phyloP scores from a whole-genome alignment of 37 sponge, comb jelly and placozoan species.

The Crambe crambe region DNA sequence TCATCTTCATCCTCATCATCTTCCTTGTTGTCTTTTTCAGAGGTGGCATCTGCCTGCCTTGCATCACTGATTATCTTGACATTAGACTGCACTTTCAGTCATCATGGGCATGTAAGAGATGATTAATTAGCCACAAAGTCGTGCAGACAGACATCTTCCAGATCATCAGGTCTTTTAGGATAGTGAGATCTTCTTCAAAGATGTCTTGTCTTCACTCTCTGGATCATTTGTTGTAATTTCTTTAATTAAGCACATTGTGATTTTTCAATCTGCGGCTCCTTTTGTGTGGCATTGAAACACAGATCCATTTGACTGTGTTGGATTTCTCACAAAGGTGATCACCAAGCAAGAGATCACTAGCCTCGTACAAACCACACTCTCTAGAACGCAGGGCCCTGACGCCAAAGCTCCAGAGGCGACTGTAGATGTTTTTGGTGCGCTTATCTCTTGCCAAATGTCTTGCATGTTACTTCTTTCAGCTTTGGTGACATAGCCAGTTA shows the following conservation, averaged over 20 bases:
- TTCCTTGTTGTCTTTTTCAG: too few relatives aligned
- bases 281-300: too few relatives aligned
- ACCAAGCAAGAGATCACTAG: too few relatives aligned
- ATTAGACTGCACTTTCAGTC: constrained; percentile 9
- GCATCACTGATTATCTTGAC: not conserved
- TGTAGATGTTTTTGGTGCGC: too few relatives aligned
- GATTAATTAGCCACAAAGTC: constrained; percentile 13
- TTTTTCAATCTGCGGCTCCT: too few relatives aligned
- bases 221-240: constrained; percentile 42
- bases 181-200: constrained; percentile 31
- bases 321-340: too few relatives aligned
- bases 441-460: constrained; percentile 47
- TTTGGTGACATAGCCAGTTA: too few relatives aligned
- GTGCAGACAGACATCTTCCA: constrained; percentile 48
- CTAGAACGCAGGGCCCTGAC: constrained; percentile 17
- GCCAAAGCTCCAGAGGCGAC: constrained; percentile 52
- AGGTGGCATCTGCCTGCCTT: constrained; percentile 21
- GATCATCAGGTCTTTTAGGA: constrained; percentile 31
- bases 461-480: too few relatives aligned
- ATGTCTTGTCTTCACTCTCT: constrained; percentile 21
- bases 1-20: too few relatives aligned
- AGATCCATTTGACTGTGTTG: too few relatives aligned
- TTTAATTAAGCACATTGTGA: constrained; percentile 43
- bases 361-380: constrained; percentile 56
- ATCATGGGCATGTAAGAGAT: too few relatives aligned